Evolutionary conservation across 2,797 vertebrate genomes (phyloP), one percentile per base, ranked within the genome.

Genomic region (Enteromius treurensis): DNA sequence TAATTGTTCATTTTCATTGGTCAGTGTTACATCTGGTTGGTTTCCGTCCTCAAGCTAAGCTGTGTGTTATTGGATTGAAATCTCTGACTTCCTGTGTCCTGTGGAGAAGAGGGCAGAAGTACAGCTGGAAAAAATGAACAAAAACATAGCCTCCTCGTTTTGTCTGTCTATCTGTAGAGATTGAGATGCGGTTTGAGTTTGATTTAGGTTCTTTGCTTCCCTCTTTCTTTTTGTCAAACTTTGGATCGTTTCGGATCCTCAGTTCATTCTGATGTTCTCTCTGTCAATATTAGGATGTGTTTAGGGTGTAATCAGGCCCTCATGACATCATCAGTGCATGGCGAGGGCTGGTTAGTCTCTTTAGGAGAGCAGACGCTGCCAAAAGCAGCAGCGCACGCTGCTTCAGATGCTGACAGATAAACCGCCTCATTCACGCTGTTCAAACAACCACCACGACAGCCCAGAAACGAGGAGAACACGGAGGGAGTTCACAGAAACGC

Each of bases 331-430:
- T 86, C 82, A 81, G 79, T 82, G 76, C 11, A 6, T 85, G 79
- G 42, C 51, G 34, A 68, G 76, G 53, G 64, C 77, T 80, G 85
- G 49, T 81, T 86, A 71, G 55, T 84, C 80, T 86, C 49, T 82
- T 86, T 58, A 85, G 55, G 14, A 62, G 40, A 51, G 80, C 77
- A 58, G 34, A 32, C 3, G 10, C 67, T 83, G 81, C 87, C 87
- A 87, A 75, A 77, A 83, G 83, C 81, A 80, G 80, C 85, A 81
- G 77, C 60, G 74, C 77, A 84, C 14, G 49, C 49, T 49, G 82
- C 79, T 40, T 74, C 37, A 79, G 85, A 88, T 68, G 85, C 87
- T 85, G 85, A 86, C 79, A 82, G 80, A 88, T 88, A 88, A 88
- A 86, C 80, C 58, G 3, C 69, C 85, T 78, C 75, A 49, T 82